These are phyloP conservation scores for Cabera pusaria DNA, from an alignment of 2,888 invertebrate genomes.

Conservation along the genomic window DNA sequence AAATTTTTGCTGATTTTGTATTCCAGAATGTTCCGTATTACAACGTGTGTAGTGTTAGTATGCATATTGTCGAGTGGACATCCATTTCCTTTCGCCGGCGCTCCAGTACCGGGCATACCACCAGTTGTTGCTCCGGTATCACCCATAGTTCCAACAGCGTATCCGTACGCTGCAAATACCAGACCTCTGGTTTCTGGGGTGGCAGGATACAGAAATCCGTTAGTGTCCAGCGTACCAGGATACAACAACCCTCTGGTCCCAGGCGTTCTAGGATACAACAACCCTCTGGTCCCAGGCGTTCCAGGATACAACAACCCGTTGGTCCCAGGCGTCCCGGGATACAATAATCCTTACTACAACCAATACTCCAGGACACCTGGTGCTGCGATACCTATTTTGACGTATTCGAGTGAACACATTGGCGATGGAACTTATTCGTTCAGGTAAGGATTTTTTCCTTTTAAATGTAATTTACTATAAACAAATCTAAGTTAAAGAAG, in stretches of 20 bases:
- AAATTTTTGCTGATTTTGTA: too few species aligned
- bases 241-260: constrained; percentile 46
- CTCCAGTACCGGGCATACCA: constrained; percentile 27
- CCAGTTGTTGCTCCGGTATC: constrained; percentile 24
- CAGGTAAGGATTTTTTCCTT: too few species aligned
- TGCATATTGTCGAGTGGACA: constrained; percentile 31
- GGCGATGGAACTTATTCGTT: constrained; percentile 85
- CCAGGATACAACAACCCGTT: constrained; percentile 40
- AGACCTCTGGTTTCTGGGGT: constrained; percentile 37
- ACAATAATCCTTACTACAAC: constrained; percentile 48
- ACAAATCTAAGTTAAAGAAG: too few species aligned
- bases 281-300: constrained; percentile 36
- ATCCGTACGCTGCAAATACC: constrained; percentile 32
- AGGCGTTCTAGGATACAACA: constrained; percentile 36
- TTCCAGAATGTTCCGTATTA: constrained; percentile 9
- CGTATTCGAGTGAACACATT: constrained; percentile 79
- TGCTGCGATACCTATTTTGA: constrained; percentile 75
- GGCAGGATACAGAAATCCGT: constrained; percentile 19
- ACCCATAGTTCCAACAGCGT: constrained; percentile 1
- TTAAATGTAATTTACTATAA: too few species aligned
- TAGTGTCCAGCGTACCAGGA: constrained; percentile 6
- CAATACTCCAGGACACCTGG: constrained; percentile 44
- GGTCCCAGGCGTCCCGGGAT: constrained; percentile 33
- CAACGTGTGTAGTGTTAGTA: constrained; percentile 29
- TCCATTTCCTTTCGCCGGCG: constrained; percentile 31